A percentile compares a stretch with the other conserved stretches of the same genome.
Conservation (phyloP, 2,113 vertebrate species). For the Halcyon malimbica region DNA sequence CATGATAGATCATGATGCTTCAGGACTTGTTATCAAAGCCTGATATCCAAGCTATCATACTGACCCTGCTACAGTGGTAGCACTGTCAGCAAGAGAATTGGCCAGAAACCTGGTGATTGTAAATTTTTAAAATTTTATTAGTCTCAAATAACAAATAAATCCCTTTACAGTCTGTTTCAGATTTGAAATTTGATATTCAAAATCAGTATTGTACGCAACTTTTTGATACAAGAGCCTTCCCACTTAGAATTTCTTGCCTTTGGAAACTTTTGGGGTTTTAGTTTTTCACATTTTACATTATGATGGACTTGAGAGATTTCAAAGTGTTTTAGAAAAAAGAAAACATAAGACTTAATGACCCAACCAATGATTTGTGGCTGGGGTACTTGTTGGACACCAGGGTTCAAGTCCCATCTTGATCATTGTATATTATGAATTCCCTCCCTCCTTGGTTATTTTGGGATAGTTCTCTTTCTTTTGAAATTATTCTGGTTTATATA, state of each 20-base stretch:
- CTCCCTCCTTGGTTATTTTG: not conserved
- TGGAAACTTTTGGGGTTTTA: not conserved
- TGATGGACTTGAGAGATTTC: not conserved
- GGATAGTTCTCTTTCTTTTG: not conserved
- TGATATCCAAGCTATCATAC: not conserved
- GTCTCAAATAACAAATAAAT: not conserved
- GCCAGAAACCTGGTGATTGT: not conserved
- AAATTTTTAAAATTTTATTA: not conserved
- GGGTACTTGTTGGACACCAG: not conserved
- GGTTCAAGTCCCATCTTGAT: not conserved
- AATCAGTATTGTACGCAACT: not conserved
- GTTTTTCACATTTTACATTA: not conserved
- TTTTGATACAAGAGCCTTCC: not conserved
- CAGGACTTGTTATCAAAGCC: not conserved
- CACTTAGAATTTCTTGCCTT: not conserved
- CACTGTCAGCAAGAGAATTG: not conserved
- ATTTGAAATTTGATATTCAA: not conserved
- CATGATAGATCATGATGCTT: not conserved
- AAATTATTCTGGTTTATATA: conserved; percentile 1
- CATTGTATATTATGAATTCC: not conserved
- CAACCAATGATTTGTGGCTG: not conserved
- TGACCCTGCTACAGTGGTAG: not conserved
- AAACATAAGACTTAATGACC: not conserved
- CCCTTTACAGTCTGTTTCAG: not conserved
- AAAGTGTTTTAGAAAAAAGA: not conserved